phyloP scores from a whole-genome alignment of 2,888 invertebrate species.

The Lepidocyrtoides sp. region DNA sequence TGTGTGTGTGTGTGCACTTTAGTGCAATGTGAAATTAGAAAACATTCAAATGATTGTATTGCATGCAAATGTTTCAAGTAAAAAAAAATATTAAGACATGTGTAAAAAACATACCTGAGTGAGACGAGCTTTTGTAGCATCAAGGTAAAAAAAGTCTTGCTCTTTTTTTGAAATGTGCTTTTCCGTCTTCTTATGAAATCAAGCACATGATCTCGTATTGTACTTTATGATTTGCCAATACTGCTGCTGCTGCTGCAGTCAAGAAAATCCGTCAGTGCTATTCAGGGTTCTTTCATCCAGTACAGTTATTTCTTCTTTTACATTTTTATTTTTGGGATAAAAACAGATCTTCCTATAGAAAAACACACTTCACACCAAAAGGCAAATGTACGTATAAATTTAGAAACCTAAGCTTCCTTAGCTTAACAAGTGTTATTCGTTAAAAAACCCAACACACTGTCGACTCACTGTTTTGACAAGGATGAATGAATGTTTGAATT shows the following conservation, averaged over 20 bases:
- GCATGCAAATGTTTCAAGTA: neutral
- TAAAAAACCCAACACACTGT: too few relatives aligned
- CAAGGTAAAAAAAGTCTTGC: neutral
- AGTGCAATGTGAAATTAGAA: neutral
- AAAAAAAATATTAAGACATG: neutral
- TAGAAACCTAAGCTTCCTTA: neutral
- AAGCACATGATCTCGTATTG: too few relatives aligned
- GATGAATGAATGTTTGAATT: neutral
- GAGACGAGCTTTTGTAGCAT: neutral
- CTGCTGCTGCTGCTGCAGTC: too few relatives aligned
- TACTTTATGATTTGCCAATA: too few relatives aligned
- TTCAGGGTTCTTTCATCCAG: slow-evolving; percentile 22
- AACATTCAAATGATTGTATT: neutral
- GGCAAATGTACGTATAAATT: too few relatives aligned
- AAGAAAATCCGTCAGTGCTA: neutral
- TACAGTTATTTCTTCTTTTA: neutral
- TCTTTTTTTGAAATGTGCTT: neutral
- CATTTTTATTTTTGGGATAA: neutral
- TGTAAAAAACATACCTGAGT: slow-evolving; percentile 29
- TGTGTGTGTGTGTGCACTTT: too few relatives aligned
- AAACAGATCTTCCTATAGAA: too few relatives aligned
- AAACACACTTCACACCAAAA: too few relatives aligned
- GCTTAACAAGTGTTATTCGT: slow-evolving; percentile 41
- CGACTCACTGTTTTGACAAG: neutral
- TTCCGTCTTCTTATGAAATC: slow-evolving; percentile 19